Percentiles rank a stretch among this genome's conserved stretches.
Evolutionary conservation across 2,888 invertebrate species (phyloP).

Genomic region (Gymnoscelis rufifasciata): DNA sequence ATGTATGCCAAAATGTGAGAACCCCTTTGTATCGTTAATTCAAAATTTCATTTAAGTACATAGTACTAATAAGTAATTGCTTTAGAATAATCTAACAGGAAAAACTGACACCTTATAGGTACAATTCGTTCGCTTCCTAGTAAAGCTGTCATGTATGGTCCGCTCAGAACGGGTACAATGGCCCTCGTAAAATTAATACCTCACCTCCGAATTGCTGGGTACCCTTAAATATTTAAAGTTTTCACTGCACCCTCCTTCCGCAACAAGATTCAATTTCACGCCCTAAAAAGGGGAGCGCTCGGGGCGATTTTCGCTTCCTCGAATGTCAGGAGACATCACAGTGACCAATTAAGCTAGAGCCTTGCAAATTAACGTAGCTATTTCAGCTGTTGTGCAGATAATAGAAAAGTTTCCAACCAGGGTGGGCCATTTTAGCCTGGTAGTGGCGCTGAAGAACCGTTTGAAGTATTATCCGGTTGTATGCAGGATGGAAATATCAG

Average conservation of each 20-base stretch:
- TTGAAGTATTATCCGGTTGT: constrained; percentile 69
- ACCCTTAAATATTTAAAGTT: constrained; percentile 76
- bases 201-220: constrained; percentile 64
- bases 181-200: constrained; percentile 75
- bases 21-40: too few species aligned
- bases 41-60: too few species aligned
- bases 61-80: too few species aligned
- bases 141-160: neutral
- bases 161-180: constrained; percentile 49
- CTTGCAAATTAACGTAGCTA: constrained; percentile 43
- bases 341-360: constrained; percentile 52
- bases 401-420: constrained; percentile 33
- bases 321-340: constrained; percentile 69
- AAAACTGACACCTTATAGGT: too few species aligned
- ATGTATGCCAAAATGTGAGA: too few species aligned
- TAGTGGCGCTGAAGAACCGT: constrained; percentile 46
- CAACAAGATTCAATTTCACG: constrained; percentile 79
- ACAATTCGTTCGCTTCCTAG: neutral
- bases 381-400: constrained; percentile 30
- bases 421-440: constrained; percentile 53
- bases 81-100: too few species aligned
- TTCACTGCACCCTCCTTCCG: constrained; percentile 67
- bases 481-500: constrained; percentile 62
- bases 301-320: constrained; percentile 64
- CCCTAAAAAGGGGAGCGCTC: constrained; percentile 69